Base-by-base conservation (phyloP, 2,113 vertebrate genomes). In the Sigmodon hispidus region DNA sequence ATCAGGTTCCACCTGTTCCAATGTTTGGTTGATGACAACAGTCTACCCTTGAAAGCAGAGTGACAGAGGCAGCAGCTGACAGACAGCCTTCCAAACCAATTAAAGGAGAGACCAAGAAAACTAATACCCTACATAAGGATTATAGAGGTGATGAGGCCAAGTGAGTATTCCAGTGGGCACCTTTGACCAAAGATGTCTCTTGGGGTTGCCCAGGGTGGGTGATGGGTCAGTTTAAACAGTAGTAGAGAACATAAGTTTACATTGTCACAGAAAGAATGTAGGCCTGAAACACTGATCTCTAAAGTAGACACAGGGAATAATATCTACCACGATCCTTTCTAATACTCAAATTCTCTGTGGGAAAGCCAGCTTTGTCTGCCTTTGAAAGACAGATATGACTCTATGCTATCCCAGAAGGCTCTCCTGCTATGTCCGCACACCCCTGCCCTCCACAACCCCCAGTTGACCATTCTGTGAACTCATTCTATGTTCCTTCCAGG, bases 1-100 rank as follows among this genome's bases (percentile, higher is more conserved):
- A 19, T 83, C 86, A 72, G 48, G 69, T 94, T 94, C 77, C 96
- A 98, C 95, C 96, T 97, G 96, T 95, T 89, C 94, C 84, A 93
- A 92, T 95, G 96, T 87, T 97, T 96, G 84, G 57, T 83, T 19
- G 92, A 96, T 95, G 96, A 96, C 97, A 96, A 76, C 91, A 90
- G 86, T 94, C 50, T 70, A 52, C 88, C 85, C 92, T 94, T 83
- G 55, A 94, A n/a, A 87, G 77, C 36, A 87, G 95, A 97, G 87
- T 1, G 90, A 94, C 91, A 75, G 36, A 65, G 48, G 50, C 96
- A 96, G 94, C 77, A 96, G 95, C 77, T 95, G 96, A 85, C 19
- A 65, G 95, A 45, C 67, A 52, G 76, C 7, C 75, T 96, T 92
- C 69, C 70, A 92, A 59, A 52, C 80, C 84, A 94, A 48, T 59